A percentile compares a stretch with the other conserved stretches of the same genome.
Conservation (phyloP, 2,888 invertebrate species). For the Hesperia comma region DNA sequence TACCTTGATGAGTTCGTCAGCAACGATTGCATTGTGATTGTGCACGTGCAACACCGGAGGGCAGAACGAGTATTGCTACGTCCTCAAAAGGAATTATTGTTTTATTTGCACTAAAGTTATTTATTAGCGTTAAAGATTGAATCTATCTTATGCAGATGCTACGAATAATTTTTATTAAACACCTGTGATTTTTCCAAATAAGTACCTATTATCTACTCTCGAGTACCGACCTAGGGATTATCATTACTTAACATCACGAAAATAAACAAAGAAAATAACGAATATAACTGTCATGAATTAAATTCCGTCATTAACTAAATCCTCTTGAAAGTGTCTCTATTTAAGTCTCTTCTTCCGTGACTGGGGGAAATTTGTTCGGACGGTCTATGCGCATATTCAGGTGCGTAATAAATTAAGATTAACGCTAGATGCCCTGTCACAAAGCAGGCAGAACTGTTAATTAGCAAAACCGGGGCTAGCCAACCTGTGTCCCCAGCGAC, state of each 20-base stretch:
- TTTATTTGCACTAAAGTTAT: neutral
- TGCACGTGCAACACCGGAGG: constrained; percentile 26
- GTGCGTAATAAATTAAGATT: constrained; percentile 9
- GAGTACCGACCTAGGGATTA: too few species aligned
- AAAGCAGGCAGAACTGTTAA: constrained; percentile 44
- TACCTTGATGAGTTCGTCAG: constrained; percentile 15
- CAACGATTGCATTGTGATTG: constrained; percentile 12
- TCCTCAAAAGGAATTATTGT: neutral
- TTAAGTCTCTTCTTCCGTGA: neutral
- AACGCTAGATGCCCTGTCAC: constrained; percentile 3
- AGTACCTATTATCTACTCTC: too few species aligned
- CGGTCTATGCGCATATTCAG: neutral
- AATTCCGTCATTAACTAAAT: neutral
- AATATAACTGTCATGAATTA: too few species aligned
- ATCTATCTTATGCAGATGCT: too few species aligned
- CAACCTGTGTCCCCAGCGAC: constrained; percentile 55
- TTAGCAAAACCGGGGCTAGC: constrained; percentile 51
- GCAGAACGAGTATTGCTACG: neutral
- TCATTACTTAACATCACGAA: too few species aligned
- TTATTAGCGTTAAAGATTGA: too few species aligned
- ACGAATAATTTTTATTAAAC: too few species aligned
- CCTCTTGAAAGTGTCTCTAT: neutral
- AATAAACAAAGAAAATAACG: too few species aligned
- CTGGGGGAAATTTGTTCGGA: neutral
- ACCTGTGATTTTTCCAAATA: too few species aligned